These are phyloP conservation scores for Aphidius colemani DNA, from an alignment of 2,888 invertebrate species.

Conservation along the genomic window DNA sequence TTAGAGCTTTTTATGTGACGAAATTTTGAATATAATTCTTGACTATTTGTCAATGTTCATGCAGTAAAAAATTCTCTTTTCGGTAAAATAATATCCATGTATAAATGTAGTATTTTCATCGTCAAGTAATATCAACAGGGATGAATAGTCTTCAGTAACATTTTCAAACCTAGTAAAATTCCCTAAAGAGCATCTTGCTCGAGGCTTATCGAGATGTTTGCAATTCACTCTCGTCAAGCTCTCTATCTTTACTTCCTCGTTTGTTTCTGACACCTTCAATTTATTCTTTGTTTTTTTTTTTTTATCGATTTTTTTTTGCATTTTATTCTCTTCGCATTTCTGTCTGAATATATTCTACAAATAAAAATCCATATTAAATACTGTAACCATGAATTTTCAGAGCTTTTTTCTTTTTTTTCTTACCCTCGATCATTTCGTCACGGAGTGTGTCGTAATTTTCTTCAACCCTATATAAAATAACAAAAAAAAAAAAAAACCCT, in stretches of 20 bases:
- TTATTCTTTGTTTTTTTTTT: background rate
- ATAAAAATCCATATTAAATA: no score
- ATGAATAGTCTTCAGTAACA: no score
- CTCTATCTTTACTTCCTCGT: background rate
- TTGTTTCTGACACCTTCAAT: background rate
- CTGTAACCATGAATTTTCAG: background rate
- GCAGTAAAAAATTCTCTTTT: no score
- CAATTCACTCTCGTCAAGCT: conserved; percentile 7
- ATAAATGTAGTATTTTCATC: no score
- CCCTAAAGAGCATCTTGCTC: conserved; percentile 14
- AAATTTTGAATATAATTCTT: no score
- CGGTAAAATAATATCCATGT: no score
- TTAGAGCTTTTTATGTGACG: no score
- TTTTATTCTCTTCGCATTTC: background rate
- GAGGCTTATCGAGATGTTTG: conserved; percentile 11
- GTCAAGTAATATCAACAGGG: no score
- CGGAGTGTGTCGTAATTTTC: conserved; percentile 10
- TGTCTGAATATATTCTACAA: no score
- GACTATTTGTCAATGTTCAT: no score
- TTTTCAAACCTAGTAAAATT: conserved; percentile 9
- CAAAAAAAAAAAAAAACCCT: no score
- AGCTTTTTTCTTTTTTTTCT: background rate
- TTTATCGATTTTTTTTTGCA: background rate
- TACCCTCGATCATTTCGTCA: conserved; percentile 4
- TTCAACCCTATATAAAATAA: background rate